Percentiles rank a stretch among this genome's conserved stretches.
Evolutionary conservation across 30 jellyfish, hydroid and myxozoan genomes (phyloP).

Genomic region (Hydra vulgaris): DNA sequence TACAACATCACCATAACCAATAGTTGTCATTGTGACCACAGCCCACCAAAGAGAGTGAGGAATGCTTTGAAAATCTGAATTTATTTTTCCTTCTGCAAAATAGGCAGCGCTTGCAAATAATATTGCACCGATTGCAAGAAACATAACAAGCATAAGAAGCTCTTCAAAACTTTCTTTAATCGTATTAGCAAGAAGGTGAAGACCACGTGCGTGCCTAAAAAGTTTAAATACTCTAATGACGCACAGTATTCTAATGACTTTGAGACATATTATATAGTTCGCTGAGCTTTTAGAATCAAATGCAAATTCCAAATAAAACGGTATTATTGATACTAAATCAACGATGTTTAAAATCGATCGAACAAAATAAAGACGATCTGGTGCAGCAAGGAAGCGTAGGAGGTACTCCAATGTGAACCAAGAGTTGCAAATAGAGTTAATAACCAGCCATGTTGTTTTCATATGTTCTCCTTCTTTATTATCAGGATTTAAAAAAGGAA

Average conservation of each 20-base stretch:
- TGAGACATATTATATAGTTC: conserved; percentile 59
- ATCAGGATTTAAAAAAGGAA: conserved; percentile 68
- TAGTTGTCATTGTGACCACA: conserved; percentile 96
- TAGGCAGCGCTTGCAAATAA: conserved; percentile 89
- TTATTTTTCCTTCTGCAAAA: conserved; percentile 54
- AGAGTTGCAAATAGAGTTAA: conserved; percentile 59
- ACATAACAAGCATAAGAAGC: conserved; percentile 75
- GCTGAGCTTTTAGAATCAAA: conserved; percentile 36
- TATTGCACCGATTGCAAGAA: conserved; percentile 73
- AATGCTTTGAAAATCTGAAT: conserved; percentile 54
- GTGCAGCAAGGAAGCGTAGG: conserved; percentile 59
- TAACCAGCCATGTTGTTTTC: conserved; percentile 44
- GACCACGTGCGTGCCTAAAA: conserved; percentile 95
- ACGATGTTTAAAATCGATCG: conserved; percentile 54
- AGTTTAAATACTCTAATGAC: conserved; percentile 86
- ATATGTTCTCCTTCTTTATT: conserved; percentile 28
- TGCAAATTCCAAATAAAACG: conserved; percentile 54
- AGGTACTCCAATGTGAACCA: conserved; percentile 92
- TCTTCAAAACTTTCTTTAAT: conserved; percentile 83
- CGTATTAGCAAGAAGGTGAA: conserved; percentile 84
- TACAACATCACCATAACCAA: conserved; percentile 74
- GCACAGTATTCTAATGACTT: conserved; percentile 86
- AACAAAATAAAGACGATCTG: conserved; percentile 47
- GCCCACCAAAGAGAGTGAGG: conserved; percentile 99
- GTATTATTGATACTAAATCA: conserved; percentile 79